These are phyloP conservation scores for Drosophila mulleri DNA, from an alignment of 2,888 invertebrate genomes.

Conservation along the genomic window DNA sequence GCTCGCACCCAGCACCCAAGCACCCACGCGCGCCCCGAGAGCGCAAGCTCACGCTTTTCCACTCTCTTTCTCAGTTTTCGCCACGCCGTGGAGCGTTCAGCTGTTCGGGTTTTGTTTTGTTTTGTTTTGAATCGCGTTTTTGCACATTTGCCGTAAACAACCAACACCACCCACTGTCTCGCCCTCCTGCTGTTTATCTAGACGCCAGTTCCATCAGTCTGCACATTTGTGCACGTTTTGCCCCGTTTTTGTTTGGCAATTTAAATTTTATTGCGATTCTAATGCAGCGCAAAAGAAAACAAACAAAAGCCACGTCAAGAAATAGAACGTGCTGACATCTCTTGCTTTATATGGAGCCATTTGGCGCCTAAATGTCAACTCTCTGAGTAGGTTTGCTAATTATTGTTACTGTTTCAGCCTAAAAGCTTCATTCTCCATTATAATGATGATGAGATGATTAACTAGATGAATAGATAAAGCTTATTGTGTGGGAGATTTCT, in stretches of 20 bases:
- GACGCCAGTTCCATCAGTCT: slow-evolving; percentile 32
- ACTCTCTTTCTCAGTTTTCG: slow-evolving; percentile 12
- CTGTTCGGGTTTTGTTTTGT: slow-evolving; percentile 72
- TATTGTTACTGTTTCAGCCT: slow-evolving; percentile 25
- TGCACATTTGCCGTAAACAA: slow-evolving; percentile 45
- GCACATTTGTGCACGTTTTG: slow-evolving; percentile 56
- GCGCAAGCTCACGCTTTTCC: slow-evolving; percentile 33
- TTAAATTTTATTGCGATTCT: slow-evolving; percentile 72
- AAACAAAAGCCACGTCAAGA: slow-evolving; percentile 34
- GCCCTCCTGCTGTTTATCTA: slow-evolving; percentile 26
- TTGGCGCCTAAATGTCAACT: slow-evolving; percentile 54
- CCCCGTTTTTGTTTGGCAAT: slow-evolving; percentile 55
- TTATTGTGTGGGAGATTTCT: background rate
- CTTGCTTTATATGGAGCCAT: slow-evolving; percentile 47
- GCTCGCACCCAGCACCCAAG: slow-evolving; percentile 32
- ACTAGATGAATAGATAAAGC: background rate
- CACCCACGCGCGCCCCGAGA: slow-evolving; percentile 48
- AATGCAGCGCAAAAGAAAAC: slow-evolving; percentile 46
- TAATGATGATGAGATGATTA: background rate
- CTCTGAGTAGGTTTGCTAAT: slow-evolving; percentile 22
- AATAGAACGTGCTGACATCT: slow-evolving; percentile 42
- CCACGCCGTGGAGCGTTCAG: slow-evolving; percentile 37
- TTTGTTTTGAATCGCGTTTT: slow-evolving; percentile 60
- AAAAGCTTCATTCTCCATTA: slow-evolving; percentile 10
- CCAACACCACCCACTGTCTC: slow-evolving; percentile 14